Evolutionary conservation across 2,888 invertebrate species (phyloP).

Genomic region (Linnaemya vulpina): DNA sequence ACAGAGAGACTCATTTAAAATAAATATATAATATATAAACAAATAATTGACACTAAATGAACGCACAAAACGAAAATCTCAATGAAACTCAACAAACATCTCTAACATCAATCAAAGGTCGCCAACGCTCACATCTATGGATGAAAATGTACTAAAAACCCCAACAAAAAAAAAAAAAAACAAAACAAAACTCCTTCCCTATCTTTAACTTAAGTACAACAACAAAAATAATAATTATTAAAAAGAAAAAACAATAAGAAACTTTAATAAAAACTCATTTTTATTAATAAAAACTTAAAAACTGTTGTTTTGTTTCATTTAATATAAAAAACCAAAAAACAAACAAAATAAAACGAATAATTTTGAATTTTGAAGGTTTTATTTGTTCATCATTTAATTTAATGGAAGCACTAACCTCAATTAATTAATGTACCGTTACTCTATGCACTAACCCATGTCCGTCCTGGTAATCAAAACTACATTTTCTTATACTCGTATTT

Average conservation of each 20-base stretch:
- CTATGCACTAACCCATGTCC: conserved; percentile 4
- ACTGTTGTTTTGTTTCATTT: conserved; percentile 72
- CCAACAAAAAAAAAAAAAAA: no score
- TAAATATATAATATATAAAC: background rate
- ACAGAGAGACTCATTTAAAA: background rate
- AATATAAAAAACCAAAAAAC: no score
- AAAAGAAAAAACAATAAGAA: conserved; percentile 48
- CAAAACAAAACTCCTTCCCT: conserved; percentile 7
- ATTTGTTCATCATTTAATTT: conserved; percentile 31
- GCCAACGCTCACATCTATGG: conserved; percentile 40
- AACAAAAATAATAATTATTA: conserved; percentile 53
- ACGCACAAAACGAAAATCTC: background rate
- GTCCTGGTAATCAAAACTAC: conserved; percentile 2
- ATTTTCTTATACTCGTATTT: conserved; percentile 20
- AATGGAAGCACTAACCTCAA: conserved; percentile 17
- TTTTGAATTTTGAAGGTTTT: conserved; percentile 61
- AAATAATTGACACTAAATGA: conserved; percentile 8
- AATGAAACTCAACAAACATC: conserved; percentile 46
- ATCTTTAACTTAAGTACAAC: conserved; percentile 70
- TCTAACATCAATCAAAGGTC: conserved; percentile 67
- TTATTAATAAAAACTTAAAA: conserved; percentile 70
- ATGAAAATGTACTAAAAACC: conserved; percentile 39
- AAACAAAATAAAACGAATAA: conserved; percentile 54
- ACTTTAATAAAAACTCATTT: conserved; percentile 70
- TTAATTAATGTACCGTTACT: conserved; percentile 9